Conservation (phyloP, 2,888 invertebrate genomes). For the Ormyrus nitidulus region DNA sequence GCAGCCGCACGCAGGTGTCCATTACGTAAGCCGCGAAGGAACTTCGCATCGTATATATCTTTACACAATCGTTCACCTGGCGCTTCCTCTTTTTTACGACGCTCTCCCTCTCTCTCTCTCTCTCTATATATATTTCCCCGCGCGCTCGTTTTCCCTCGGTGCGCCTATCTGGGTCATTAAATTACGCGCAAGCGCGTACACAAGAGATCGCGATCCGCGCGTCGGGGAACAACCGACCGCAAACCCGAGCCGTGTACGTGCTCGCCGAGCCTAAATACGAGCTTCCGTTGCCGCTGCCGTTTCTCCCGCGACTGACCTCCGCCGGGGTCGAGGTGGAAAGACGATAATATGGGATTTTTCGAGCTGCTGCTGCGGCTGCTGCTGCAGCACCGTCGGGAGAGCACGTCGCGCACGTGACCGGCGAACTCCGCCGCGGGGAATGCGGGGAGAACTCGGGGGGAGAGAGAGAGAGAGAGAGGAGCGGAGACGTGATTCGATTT, state of each 20-base stretch:
- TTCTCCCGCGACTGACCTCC: neutral
- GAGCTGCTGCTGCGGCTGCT: too few relatives aligned
- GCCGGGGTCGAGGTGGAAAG: conserved; percentile 20
- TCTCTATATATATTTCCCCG: too few relatives aligned
- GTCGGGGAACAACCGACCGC: neutral
- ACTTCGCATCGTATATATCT: neutral
- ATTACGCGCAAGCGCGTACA: neutral
- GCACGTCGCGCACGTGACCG: conserved; percentile 21
- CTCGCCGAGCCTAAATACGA: too few relatives aligned
- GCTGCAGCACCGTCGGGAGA: neutral
- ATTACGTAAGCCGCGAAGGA: neutral
- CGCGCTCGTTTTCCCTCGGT: neutral
- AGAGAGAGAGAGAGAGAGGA: too few relatives aligned
- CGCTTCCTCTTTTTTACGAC: conserved; percentile 29
- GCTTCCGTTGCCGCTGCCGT: too few relatives aligned
- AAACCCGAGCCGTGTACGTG: neutral
- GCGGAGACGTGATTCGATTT: too few relatives aligned
- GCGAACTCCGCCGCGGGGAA: neutral
- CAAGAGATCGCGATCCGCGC: neutral
- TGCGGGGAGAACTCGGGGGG: too few relatives aligned
- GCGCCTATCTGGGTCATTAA: conserved; percentile 32
- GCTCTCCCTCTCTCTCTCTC: neutral
- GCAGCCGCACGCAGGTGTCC: too few relatives aligned
- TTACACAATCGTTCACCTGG: neutral
- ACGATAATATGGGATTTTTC: conserved; percentile 22